These are phyloP conservation scores for Tigriopus californicus DNA, from an alignment of 2,888 invertebrate genomes.

Conservation along the genomic window DNA sequence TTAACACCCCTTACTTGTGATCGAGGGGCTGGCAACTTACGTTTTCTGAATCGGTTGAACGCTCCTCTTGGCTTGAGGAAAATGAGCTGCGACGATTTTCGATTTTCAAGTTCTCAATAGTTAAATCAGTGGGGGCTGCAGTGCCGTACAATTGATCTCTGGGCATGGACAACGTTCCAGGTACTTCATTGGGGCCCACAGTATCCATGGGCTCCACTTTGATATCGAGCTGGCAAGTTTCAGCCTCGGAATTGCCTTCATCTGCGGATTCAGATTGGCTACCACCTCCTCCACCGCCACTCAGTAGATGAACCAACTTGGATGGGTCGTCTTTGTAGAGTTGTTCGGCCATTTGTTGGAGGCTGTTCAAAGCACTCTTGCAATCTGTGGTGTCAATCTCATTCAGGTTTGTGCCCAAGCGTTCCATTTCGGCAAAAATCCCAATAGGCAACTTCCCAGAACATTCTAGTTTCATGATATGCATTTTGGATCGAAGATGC, in stretches of 20 bases:
- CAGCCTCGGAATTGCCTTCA: background rate
- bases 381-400: slow-evolving; percentile 93
- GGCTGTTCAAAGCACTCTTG: slow-evolving; percentile 74
- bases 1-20: background rate
- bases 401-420: slow-evolving; percentile 68
- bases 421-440: slow-evolving; percentile 79
- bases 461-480: slow-evolving; percentile 81
- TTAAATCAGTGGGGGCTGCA: background rate
- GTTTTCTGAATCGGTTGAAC: background rate
- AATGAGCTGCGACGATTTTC: background rate
- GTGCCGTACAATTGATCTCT: too few species aligned
- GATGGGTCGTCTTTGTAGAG: slow-evolving; percentile 24
- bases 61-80: background rate
- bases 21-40: background rate
- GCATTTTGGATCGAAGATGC: slow-evolving; percentile 87
- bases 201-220: background rate
- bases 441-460: slow-evolving; percentile 39
- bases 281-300: background rate
- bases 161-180: too few species aligned
- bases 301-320: slow-evolving; percentile 18
- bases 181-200: too few species aligned
- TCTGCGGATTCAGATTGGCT: background rate
- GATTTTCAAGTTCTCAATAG: background rate
- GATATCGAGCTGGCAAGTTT: background rate
- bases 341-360: slow-evolving; percentile 34